A percentile compares a stretch with the other conserved stretches of the same genome.
Evolutionary conservation across 1,140 invertebrate species (phyloP).

Genomic region (Drosophila albomicans): DNA sequence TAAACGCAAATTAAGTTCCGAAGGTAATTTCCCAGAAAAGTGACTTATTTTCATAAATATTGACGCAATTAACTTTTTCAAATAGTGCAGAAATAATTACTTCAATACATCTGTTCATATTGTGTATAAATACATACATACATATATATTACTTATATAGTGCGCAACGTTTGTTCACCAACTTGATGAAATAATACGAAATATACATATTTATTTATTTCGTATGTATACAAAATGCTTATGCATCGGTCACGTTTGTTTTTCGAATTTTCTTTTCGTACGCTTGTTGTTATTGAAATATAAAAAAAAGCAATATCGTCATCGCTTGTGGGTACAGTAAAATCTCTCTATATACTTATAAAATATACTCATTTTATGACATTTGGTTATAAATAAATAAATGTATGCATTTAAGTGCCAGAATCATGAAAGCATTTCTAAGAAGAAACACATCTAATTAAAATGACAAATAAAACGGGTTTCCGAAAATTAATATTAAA

Average conservation of each 20-base stretch:
- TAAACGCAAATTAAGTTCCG: constrained; percentile 42
- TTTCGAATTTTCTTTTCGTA: constrained; percentile 18
- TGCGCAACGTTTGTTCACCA: too few relatives aligned
- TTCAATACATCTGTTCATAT: neutral
- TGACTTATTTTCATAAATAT: constrained; percentile 18
- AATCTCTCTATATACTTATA: neutral
- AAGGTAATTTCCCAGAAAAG: constrained; percentile 38
- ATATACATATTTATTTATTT: constrained; percentile 12
- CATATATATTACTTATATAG: too few relatives aligned
- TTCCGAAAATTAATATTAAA: neutral
- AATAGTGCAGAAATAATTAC: constrained; percentile 8
- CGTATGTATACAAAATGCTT: constrained; percentile 16
- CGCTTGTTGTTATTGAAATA: constrained; percentile 5
- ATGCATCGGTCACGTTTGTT: constrained; percentile 25
- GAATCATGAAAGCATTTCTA: neutral
- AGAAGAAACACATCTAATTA: neutral
- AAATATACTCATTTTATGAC: neutral
- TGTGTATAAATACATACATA: neutral
- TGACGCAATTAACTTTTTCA: neutral
- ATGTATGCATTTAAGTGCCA: neutral
- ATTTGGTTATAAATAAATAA: constrained; percentile 1
- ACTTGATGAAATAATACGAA: too few relatives aligned
- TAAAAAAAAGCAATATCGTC: constrained; percentile 37
- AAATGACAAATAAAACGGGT: neutral
- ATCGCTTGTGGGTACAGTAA: constrained; percentile 7